A percentile compares a stretch with the other conserved stretches of the same genome.
These are phyloP conservation scores for Drosophila setifemur DNA, from an alignment of 1,140 invertebrate species.

Conservation along the genomic window DNA sequence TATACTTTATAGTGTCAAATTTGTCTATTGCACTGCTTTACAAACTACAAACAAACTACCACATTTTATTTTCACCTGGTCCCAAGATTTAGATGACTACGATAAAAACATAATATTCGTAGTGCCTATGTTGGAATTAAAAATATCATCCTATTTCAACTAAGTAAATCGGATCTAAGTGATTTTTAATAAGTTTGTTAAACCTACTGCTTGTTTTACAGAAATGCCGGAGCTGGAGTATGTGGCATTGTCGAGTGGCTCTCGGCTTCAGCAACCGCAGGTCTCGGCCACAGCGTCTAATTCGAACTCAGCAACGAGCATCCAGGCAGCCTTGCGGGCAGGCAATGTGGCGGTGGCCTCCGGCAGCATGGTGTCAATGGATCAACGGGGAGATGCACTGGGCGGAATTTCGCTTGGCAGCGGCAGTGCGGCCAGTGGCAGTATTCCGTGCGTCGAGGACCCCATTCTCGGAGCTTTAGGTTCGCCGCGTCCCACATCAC, in stretches of 20 bases:
- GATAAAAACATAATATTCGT: no score
- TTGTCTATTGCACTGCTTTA: no score
- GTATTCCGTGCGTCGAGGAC: slow-evolving; percentile 70
- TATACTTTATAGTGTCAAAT: no score
- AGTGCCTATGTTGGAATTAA: no score
- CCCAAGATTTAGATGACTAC: no score
- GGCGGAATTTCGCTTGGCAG: slow-evolving; percentile 64
- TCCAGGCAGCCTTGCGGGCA: slow-evolving; percentile 61
- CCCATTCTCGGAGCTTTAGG: slow-evolving; percentile 51
- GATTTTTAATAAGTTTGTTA: no score
- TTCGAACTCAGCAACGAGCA: slow-evolving; percentile 75
- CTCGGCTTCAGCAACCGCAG: slow-evolving; percentile 63
- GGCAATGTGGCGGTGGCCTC: slow-evolving; percentile 41
- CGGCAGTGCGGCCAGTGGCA: slow-evolving; percentile 67
- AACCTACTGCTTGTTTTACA: no score
- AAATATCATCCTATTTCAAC: no score
- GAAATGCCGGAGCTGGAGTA: slow-evolving; percentile 77
- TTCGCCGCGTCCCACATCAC: slow-evolving; percentile 70
- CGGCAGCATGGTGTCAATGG: slow-evolving; percentile 63
- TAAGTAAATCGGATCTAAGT: no score
- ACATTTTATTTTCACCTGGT: no score
- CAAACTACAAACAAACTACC: no score
- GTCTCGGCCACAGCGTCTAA: slow-evolving; percentile 58
- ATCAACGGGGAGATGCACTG: slow-evolving; percentile 63
- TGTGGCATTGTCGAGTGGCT: slow-evolving; percentile 57